Evolutionary conservation across 2,888 invertebrate species (phyloP).

Genomic region (Pristionchus entomophagus): DNA sequence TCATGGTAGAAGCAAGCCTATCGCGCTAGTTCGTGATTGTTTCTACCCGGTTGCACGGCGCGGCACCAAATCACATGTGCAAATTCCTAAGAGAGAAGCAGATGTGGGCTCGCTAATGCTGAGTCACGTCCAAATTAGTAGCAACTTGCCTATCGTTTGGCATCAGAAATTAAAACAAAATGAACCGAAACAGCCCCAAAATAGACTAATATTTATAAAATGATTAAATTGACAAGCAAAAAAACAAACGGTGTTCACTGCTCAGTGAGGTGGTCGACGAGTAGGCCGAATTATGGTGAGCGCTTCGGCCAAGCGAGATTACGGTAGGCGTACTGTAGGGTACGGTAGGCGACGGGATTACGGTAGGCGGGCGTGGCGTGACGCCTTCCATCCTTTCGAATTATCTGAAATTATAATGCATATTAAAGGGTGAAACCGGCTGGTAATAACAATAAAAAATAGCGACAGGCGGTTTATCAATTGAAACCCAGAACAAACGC

Average conservation of each 20-base stretch:
- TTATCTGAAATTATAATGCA: background rate
- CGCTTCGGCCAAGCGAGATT: too few relatives aligned
- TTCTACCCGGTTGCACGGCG: background rate
- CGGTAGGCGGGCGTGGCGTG: background rate
- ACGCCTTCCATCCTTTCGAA: background rate
- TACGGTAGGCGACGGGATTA: background rate
- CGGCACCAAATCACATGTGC: background rate
- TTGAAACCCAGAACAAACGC: too few relatives aligned
- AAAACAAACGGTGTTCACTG: background rate
- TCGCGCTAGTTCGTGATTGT: background rate
- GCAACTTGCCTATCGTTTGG: too few relatives aligned
- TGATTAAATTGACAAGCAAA: background rate
- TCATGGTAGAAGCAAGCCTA: background rate
- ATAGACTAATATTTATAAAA: background rate
- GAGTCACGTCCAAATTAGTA: too few relatives aligned
- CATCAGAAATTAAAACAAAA: too few relatives aligned
- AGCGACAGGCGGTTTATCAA: background rate
- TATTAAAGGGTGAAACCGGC: background rate
- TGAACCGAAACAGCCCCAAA: too few relatives aligned
- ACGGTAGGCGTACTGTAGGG: too few relatives aligned
- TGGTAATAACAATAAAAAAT: background rate
- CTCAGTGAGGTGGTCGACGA: constrained; percentile 24
- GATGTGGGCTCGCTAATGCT: too few relatives aligned
- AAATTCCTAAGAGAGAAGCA: background rate
- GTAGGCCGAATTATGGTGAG: too few relatives aligned